Base-by-base conservation (phyloP, 2,113 vertebrate species). In the Microtus richardsoni region DNA sequence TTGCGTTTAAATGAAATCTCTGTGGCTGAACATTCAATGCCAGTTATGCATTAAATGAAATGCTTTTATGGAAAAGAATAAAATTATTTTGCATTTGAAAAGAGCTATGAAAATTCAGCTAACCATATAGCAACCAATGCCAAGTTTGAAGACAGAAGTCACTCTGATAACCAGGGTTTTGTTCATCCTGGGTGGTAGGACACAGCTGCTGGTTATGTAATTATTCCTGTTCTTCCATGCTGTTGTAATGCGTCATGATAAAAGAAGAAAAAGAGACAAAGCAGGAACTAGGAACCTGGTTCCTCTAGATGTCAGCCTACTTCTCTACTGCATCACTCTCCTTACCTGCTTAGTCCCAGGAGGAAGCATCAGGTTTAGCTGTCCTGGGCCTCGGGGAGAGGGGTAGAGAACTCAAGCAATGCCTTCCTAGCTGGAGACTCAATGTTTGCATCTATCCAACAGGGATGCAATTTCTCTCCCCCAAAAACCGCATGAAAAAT, bases 51-150 rank as follows among this genome's bases (percentile, higher is more conserved):
- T 86, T 93, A 89, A 96, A 97, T 84, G 86, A 95, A 91, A 89
- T 47, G 62, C 82, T 58, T 96, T 88, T 95, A 95, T 94, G 80
- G 26, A 91, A 91, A 92, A 95, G 94, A 97, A 89, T 95, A 86
- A 87, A 95, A 93, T 92, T 83, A 83, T 94, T 89, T 96, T 94
- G 94, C 79, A 91, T 94, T 92, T 89, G 91, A 94, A 95, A 94
- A 91, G 47, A 91, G 49, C 78, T 80, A 66, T 90, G 94, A 91
- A 95, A 83, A 89, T 22, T 94, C 93, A 89, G 84, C 93, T 97
- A 91, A 96, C 93, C 79, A 22, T 49, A 87, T 36, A 94, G 89
- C 70, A 80, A 64, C 83, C 89, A 87, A 96, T 78, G 49, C 89
- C 83, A 12, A 44, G 49, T 89, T 89, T 91, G 96, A 94, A 95